Conservation (phyloP, 2,888 invertebrate species). For the Caenorhabditis parvicauda region DNA sequence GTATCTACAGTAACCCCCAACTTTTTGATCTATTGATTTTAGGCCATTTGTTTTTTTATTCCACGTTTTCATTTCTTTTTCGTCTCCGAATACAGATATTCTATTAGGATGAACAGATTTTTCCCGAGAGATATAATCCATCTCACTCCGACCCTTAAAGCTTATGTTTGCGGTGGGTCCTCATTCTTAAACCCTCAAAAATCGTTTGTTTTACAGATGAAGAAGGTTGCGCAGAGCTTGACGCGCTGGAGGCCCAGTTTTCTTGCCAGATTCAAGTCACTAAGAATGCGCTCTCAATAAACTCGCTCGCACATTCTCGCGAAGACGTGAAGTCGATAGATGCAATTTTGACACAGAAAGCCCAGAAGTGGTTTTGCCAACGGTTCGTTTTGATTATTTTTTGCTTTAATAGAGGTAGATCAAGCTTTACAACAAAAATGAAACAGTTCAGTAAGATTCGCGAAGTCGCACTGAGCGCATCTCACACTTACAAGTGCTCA, state of each 20-base stretch:
- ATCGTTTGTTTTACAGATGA: conserved; percentile 11
- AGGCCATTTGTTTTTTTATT: no score
- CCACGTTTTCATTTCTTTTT: no score
- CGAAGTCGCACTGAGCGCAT: conserved; percentile 17
- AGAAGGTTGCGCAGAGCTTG: conserved; percentile 14
- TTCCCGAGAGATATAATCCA: no score
- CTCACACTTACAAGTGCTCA: conserved; percentile 14
- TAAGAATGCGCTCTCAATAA: conserved; percentile 8
- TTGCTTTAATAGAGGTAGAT: not conserved
- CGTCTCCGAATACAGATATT: no score
- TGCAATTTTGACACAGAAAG: conserved; percentile 7
- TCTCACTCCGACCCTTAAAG: no score
- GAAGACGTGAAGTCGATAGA: conserved; percentile 10
- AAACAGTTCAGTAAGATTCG: conserved; percentile 15
- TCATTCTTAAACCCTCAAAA: no score
- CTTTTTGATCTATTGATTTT: no score
- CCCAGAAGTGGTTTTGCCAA: conserved; percentile 18
- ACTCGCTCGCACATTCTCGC: not conserved
- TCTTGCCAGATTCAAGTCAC: conserved; percentile 11
- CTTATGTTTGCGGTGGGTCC: no score
- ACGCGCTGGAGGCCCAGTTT: conserved; percentile 13
- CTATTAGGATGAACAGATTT: no score
- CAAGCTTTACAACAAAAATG: not conserved
- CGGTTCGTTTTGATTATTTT: not conserved
- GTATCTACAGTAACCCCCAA: no score